These are phyloP conservation scores for Tethea ocularis DNA, from an alignment of 2,888 invertebrate genomes.

Conservation along the genomic window DNA sequence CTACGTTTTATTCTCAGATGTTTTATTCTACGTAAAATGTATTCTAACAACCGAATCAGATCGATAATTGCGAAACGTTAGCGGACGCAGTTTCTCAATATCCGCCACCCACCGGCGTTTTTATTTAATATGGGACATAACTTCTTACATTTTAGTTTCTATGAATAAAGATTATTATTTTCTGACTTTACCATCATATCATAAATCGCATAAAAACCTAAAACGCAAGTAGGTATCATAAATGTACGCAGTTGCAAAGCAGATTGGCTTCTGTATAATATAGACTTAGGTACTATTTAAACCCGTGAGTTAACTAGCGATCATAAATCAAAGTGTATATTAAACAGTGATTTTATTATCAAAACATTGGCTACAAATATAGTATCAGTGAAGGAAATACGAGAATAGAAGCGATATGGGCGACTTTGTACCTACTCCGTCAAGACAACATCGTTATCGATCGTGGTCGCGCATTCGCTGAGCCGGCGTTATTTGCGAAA, in stretches of 20 bases:
- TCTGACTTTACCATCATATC: background rate
- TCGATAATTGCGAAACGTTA: slow-evolving; percentile 59
- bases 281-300: background rate
- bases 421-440: slow-evolving; percentile 52
- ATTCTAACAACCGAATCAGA: slow-evolving; percentile 36
- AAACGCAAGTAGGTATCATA: background rate
- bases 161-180: background rate
- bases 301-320: background rate
- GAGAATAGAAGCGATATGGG: slow-evolving; percentile 46
- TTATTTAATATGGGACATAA: slow-evolving; percentile 24
- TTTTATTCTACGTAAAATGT: slow-evolving; percentile 23
- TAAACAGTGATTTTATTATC: slow-evolving; percentile 32
- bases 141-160: background rate
- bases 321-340: slow-evolving; percentile 23
- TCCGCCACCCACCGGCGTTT: slow-evolving; percentile 51
- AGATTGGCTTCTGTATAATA: too few species aligned
- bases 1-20: slow-evolving; percentile 15
- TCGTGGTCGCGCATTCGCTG: slow-evolving; percentile 66
- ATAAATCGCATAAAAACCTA: background rate
- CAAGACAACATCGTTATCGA: slow-evolving; percentile 80
- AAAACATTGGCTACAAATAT: slow-evolving; percentile 39
- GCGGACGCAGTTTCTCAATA: slow-evolving; percentile 52
- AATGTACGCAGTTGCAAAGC: background rate
- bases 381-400: slow-evolving; percentile 48
- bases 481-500: slow-evolving; percentile 54